Conservation (phyloP, 1,140 invertebrate genomes). For the Drosophila funebris region DNA sequence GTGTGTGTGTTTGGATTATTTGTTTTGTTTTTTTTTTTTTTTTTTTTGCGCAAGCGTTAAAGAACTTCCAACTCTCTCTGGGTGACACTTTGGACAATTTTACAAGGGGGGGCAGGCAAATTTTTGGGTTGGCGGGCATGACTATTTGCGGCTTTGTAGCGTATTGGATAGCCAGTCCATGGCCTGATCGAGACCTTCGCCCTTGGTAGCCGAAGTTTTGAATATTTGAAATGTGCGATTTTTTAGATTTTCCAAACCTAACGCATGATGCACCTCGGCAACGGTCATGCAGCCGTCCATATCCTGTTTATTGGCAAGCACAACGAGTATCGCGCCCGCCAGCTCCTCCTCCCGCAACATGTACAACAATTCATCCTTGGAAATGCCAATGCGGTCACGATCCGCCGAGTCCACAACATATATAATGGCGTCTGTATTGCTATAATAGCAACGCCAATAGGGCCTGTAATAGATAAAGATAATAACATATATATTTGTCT, state of each 20-base stretch:
- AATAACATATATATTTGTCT: background rate
- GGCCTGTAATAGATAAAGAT: conserved; percentile 87
- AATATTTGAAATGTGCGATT: conserved; percentile 99
- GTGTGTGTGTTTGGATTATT: conserved; percentile 53
- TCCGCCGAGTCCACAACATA: conserved; percentile 99
- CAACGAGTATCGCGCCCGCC: conserved; percentile 96
- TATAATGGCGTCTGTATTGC: conserved; percentile 99
- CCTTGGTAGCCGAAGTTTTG: conserved; percentile 99
- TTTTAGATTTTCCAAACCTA: conserved; percentile 97
- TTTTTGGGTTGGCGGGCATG: conserved; percentile 23
- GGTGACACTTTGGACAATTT: conserved; percentile 69
- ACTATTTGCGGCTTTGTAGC: conserved; percentile 93
- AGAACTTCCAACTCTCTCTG: conserved; percentile 55
- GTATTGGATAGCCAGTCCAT: conserved; percentile 99
- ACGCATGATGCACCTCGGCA: conserved; percentile 97
- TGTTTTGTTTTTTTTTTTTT: conserved; percentile 1
- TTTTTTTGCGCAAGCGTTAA: conserved; percentile 38
- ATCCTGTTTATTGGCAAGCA: conserved; percentile 99
- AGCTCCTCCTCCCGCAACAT: conserved; percentile 99
- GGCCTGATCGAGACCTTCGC: conserved; percentile 98
- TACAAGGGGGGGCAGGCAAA: conserved; percentile 58
- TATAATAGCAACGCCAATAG: conserved; percentile 99
- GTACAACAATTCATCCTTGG: conserved; percentile 98
- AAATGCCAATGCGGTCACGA: conserved; percentile 98
- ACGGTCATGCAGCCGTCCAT: conserved; percentile 98